These are phyloP conservation scores for Synanceia verrucosa DNA, from an alignment of 2,797 vertebrate genomes.

Conservation along the genomic window DNA sequence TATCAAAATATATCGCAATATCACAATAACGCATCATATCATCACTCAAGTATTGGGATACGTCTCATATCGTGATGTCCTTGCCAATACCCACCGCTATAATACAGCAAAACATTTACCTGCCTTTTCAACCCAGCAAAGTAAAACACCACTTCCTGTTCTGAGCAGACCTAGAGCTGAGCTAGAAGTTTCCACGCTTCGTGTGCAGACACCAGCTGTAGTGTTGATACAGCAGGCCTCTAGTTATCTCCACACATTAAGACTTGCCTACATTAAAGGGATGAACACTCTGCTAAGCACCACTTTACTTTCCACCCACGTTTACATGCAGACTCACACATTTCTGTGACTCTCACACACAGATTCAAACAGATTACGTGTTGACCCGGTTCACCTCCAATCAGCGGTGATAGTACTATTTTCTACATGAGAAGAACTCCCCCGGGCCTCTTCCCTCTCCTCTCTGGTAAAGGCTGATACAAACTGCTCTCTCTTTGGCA, in stretches of 20 bases:
- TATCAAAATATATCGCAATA: no score
- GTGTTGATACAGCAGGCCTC: slow-evolving; percentile 49
- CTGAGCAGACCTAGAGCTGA: no score
- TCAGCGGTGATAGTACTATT: not conserved
- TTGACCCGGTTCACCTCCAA: slow-evolving; percentile 9
- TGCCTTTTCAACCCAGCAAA: not conserved
- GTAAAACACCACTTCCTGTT: not conserved
- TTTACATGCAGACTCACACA: slow-evolving; percentile 33
- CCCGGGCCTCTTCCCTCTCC: slow-evolving; percentile 3
- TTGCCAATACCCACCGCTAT: no score
- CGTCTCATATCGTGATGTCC: no score
- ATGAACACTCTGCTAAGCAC: slow-evolving; percentile 52
- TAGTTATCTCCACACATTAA: slow-evolving; percentile 66
- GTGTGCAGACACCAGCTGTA: slow-evolving; percentile 34
- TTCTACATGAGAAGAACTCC: slow-evolving; percentile 15
- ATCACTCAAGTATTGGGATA: no score
- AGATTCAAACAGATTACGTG: slow-evolving; percentile 26
- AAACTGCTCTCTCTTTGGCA: slow-evolving; percentile 30
- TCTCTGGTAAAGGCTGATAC: not conserved
- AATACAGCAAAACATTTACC: no score
- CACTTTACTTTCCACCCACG: slow-evolving; percentile 53
- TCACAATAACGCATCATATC: no score
- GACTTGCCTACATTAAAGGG: slow-evolving; percentile 70
- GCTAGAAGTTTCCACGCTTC: slow-evolving; percentile 4
- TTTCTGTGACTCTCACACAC: slow-evolving; percentile 30